Conservation (phyloP, 2,113 vertebrate genomes). For the Oncorhynchus tshawytscha region DNA sequence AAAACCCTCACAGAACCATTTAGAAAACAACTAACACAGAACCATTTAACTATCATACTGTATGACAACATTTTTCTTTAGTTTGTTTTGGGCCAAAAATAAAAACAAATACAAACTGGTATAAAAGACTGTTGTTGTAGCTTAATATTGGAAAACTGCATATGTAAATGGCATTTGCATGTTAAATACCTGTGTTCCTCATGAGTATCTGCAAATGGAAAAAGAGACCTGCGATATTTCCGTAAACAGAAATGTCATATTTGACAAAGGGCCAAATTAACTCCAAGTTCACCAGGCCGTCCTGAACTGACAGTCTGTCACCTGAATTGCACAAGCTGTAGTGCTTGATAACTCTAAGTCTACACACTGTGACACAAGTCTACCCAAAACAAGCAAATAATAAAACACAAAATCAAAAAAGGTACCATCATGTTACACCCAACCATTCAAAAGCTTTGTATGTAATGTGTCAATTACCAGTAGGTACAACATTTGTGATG, state of each 20-base stretch:
- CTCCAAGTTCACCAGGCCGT: conserved; percentile 5
- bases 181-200: conserved; percentile 3
- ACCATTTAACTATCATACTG: conserved; percentile 44
- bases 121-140: conserved; percentile 25
- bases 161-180: conserved; percentile 4
- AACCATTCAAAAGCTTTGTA: neutral
- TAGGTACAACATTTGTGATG: conserved; percentile 12
- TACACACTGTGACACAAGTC: conserved; percentile 36
- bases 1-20: conserved; percentile 53
- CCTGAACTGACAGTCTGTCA: neutral
- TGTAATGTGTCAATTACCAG: neutral
- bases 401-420: conserved; percentile 31
- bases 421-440: conserved; percentile 21
- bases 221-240: neutral
- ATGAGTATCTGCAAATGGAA: conserved; percentile 1
- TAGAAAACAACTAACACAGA: conserved; percentile 59
- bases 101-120: conserved; percentile 30
- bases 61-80: conserved; percentile 33
- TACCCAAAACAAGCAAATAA: conserved; percentile 39
- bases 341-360: conserved; percentile 17
- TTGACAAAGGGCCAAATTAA: neutral
- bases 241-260: neutral
- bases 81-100: conserved; percentile 40
- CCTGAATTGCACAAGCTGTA: conserved; percentile 6
- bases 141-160: conserved; percentile 22